Evolutionary conservation across 2,113 vertebrate species (phyloP).

Genomic region (Delphinapterus leucas): DNA sequence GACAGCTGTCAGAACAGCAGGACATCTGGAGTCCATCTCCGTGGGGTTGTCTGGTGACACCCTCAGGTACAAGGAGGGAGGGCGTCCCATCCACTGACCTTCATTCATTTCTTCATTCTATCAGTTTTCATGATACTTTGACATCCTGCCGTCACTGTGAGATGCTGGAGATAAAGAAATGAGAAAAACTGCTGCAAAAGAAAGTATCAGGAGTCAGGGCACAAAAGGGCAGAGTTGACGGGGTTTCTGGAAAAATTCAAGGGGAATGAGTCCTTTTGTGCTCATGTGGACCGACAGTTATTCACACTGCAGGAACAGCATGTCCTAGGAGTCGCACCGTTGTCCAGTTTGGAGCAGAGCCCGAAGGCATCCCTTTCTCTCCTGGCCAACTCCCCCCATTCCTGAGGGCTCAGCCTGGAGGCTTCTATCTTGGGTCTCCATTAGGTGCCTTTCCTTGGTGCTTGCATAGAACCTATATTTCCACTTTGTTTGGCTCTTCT

Average conservation of each 20-base stretch:
- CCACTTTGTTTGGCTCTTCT: neutral
- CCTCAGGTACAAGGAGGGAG: no score
- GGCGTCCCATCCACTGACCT: no score
- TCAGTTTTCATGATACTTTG: neutral
- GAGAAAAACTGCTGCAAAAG: neutral
- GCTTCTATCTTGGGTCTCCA: neutral
- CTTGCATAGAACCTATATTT: neutral
- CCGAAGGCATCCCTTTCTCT: neutral
- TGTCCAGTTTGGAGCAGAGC: neutral
- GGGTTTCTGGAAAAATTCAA: neutral
- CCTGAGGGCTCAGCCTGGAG: neutral
- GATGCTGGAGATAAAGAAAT: neutral
- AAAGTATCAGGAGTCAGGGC: neutral
- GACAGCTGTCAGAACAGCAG: neutral
- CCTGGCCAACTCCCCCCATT: no score
- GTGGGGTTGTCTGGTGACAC: rapidly evolving
- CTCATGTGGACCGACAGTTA: rapidly evolving
- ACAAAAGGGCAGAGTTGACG: neutral
- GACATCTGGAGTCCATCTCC: neutral
- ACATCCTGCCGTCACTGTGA: neutral
- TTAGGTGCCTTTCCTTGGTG: neutral
- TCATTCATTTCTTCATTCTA: neutral
- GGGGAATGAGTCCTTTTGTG: neutral
- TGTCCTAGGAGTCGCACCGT: neutral
- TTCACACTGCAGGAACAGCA: rapidly evolving